Evolutionary conservation across 1,140 invertebrate species (phyloP).

Genomic region (Camponotus floridanus): DNA sequence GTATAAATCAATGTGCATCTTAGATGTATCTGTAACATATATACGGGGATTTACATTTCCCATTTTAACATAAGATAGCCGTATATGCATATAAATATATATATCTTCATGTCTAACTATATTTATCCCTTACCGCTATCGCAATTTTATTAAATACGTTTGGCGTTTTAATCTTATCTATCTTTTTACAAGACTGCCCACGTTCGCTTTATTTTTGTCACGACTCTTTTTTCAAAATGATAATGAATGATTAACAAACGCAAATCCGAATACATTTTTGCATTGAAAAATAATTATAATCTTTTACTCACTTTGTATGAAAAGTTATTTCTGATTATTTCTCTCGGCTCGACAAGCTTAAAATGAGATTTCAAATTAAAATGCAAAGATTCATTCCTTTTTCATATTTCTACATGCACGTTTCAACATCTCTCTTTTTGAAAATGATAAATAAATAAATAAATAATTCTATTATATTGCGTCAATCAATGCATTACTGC

Average conservation of each 20-base stretch:
- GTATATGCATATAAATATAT: conserved; percentile 32
- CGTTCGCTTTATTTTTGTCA: conserved; percentile 4
- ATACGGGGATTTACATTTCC: not conserved
- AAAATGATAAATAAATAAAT: conserved; percentile 8
- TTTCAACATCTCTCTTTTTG: not conserved
- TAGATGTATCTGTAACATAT: not conserved
- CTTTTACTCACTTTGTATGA: not conserved
- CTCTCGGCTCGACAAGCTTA: not conserved
- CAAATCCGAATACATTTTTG: not conserved
- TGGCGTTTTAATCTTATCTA: conserved; percentile 26
- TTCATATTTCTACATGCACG: not conserved
- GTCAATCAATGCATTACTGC: not conserved
- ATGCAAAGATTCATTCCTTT: not conserved
- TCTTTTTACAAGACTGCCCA: not conserved
- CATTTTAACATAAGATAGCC: not conserved
- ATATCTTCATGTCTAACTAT: conserved; percentile 7
- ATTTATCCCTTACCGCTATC: conserved; percentile 10
- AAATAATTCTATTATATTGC: not conserved
- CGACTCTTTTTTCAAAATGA: not conserved
- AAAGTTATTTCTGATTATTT: not conserved
- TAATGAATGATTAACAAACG: not conserved
- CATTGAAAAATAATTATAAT: not conserved
- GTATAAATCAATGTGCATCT: conserved; percentile 5
- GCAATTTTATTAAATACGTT: conserved; percentile 35
- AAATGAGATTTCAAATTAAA: conserved; percentile 5